These are phyloP conservation scores for Sciurus vulgaris DNA, from an alignment of 2,797 vertebrate species.

Conservation along the genomic window DNA sequence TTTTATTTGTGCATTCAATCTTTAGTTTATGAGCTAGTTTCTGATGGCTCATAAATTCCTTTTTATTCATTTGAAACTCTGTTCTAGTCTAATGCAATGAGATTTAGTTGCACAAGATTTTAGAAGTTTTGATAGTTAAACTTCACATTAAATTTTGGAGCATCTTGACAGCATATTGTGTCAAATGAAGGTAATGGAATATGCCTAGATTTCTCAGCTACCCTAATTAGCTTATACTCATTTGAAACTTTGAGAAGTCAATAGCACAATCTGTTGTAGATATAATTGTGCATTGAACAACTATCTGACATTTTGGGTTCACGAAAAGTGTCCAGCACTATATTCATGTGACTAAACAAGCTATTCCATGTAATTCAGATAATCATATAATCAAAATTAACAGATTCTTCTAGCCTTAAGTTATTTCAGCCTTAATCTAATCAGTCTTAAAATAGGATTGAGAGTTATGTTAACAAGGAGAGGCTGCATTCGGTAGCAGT, in stretches of 20 bases:
- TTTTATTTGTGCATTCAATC: background rate
- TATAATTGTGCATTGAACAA: slow-evolving; percentile 27
- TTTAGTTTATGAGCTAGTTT: background rate
- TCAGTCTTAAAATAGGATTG: slow-evolving; percentile 54
- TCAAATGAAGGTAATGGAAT: slow-evolving; percentile 62
- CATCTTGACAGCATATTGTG: slow-evolving; percentile 60
- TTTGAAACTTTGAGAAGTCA: slow-evolving; percentile 70
- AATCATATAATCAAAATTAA: slow-evolving; percentile 66
- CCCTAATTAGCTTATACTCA: slow-evolving; percentile 74
- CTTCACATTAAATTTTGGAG: slow-evolving; percentile 66
- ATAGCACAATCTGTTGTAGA: slow-evolving; percentile 67
- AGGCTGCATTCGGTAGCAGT: background rate
- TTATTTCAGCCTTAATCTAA: slow-evolving; percentile 65
- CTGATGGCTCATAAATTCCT: background rate
- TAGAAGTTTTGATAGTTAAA: slow-evolving; percentile 60
- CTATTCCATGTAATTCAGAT: slow-evolving; percentile 63
- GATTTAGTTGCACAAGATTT: slow-evolving; percentile 54
- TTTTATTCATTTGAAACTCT: background rate
- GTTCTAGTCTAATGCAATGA: background rate
- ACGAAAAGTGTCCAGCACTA: background rate
- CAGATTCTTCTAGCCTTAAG: slow-evolving; percentile 32
- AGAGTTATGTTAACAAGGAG: background rate
- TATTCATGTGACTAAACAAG: slow-evolving; percentile 51
- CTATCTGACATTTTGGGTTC: slow-evolving; percentile 60
- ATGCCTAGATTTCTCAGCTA: slow-evolving; percentile 66